Percentiles rank a stretch among this genome's conserved stretches.
Conservation (phyloP, 2,797 vertebrate species). For the Chelon auratus region DNA sequence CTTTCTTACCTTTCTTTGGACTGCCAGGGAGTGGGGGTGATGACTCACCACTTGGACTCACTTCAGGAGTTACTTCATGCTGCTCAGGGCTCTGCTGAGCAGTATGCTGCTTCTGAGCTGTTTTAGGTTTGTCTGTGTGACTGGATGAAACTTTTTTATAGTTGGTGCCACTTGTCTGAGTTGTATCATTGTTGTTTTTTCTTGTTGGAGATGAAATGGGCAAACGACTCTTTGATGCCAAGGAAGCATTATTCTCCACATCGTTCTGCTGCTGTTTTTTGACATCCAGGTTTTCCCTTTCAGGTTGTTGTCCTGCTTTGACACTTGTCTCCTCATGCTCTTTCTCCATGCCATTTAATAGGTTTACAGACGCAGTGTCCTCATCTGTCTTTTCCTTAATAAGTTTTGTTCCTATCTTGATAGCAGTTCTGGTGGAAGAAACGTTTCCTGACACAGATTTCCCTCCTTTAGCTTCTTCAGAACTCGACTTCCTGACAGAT, state of each 20-base stretch:
- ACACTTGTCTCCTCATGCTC: constrained; percentile 32
- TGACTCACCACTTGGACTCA: constrained; percentile 47
- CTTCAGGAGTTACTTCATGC: constrained; percentile 40
- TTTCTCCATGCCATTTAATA: constrained; percentile 60
- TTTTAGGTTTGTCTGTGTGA: constrained; percentile 43
- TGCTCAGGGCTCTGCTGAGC: constrained; percentile 43
- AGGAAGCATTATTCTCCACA: constrained; percentile 47
- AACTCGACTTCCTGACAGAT: constrained; percentile 46
- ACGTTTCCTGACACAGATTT: constrained; percentile 43
- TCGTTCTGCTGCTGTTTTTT: constrained; percentile 54
- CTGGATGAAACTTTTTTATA: constrained; percentile 43
- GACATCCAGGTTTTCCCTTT: constrained; percentile 40
- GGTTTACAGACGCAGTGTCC: constrained; percentile 36
- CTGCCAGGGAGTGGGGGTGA: constrained; percentile 27
- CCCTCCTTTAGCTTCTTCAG: constrained; percentile 59
- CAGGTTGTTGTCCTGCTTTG: constrained; percentile 18
- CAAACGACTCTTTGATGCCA: constrained; percentile 66
- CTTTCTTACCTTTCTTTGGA: constrained; percentile 70
- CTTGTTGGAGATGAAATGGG: constrained; percentile 65
- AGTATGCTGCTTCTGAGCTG: constrained; percentile 23
- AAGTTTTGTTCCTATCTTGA: constrained; percentile 46
- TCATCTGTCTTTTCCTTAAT: constrained; percentile 58
- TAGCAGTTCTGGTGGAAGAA: constrained; percentile 59
- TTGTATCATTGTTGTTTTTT: constrained; percentile 53
- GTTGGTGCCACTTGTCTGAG: constrained; percentile 35